phyloP scores from a whole-genome alignment of 2,797 vertebrate species.

The Scyliorhinus canicula region DNA sequence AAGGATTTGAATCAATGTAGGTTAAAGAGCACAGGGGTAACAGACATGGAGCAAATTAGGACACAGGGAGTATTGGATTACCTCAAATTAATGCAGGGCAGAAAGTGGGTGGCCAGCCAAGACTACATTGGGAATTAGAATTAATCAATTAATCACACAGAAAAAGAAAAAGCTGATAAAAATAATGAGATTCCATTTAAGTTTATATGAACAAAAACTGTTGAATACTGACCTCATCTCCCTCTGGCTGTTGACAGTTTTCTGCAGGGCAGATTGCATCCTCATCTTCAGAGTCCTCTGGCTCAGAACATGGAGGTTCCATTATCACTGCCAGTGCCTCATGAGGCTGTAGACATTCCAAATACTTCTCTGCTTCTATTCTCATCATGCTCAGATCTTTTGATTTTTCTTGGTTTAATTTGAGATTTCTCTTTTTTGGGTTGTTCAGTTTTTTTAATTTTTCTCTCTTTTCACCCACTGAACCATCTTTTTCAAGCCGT shows the following conservation, averaged over 20 bases:
- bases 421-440: constrained; percentile 76
- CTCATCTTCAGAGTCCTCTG: constrained; percentile 89
- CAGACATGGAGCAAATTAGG: not conserved
- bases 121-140: constrained; percentile 39
- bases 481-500: constrained; percentile 70
- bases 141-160: constrained; percentile 43
- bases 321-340: constrained; percentile 61
- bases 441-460: constrained; percentile 66
- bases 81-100: not conserved
- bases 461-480: constrained; percentile 54
- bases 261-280: constrained; percentile 87
- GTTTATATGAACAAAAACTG: not conserved
- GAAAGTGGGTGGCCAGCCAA: constrained; percentile 46
- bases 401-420: constrained; percentile 62
- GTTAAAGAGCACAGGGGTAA: not conserved
- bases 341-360: constrained; percentile 48
- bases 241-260: constrained; percentile 89
- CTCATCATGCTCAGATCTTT: constrained; percentile 56
- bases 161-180: constrained; percentile 42
- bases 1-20: not conserved
- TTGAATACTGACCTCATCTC: constrained; percentile 76
- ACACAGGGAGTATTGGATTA: not conserved
- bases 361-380: constrained; percentile 51
- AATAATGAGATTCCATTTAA: constrained; percentile 39
- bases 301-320: constrained; percentile 68